Conservation (phyloP, 2,797 vertebrate species). For the Takifugu ocellatus region DNA sequence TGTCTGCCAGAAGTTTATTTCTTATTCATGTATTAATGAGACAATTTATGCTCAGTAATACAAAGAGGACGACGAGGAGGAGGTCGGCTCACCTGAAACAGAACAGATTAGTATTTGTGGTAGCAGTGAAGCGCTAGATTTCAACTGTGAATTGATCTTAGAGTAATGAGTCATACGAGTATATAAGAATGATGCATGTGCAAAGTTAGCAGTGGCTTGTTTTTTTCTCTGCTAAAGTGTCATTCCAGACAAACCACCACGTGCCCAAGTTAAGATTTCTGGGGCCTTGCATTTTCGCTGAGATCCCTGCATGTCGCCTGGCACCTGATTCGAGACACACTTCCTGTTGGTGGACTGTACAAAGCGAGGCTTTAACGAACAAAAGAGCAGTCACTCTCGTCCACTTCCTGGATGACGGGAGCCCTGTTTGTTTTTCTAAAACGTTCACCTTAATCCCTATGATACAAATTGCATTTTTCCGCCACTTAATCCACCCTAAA, state of each 20-base stretch:
- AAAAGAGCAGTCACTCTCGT: constrained; percentile 29
- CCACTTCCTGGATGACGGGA: constrained; percentile 19
- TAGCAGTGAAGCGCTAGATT: constrained; percentile 39
- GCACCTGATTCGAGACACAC: constrained; percentile 30
- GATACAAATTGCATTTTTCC: constrained; percentile 55
- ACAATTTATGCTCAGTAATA: constrained; percentile 42
- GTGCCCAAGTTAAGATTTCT: no score
- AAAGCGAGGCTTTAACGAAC: constrained; percentile 17
- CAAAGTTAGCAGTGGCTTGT: constrained; percentile 17
- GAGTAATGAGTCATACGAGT: constrained; percentile 42
- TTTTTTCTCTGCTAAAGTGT: constrained; percentile 18
- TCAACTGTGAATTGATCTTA: constrained; percentile 33
- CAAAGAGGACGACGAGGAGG: constrained; percentile 5
- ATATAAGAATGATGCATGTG: constrained; percentile 15
- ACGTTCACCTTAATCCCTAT: constrained; percentile 54
- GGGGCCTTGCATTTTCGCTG: background rate
- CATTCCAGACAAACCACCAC: background rate
- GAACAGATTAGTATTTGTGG: constrained; percentile 13
- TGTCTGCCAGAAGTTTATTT: constrained; percentile 67
- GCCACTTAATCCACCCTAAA: constrained; percentile 58
- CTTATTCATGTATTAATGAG: constrained; percentile 69
- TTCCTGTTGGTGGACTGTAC: constrained; percentile 15
- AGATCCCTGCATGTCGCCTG: constrained; percentile 3
- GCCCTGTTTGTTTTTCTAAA: constrained; percentile 46
- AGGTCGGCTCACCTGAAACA: constrained; percentile 39